Base-by-base conservation (phyloP, 92 coral and sea anemone genomes). In the Epizoanthus scotinus region DNA sequence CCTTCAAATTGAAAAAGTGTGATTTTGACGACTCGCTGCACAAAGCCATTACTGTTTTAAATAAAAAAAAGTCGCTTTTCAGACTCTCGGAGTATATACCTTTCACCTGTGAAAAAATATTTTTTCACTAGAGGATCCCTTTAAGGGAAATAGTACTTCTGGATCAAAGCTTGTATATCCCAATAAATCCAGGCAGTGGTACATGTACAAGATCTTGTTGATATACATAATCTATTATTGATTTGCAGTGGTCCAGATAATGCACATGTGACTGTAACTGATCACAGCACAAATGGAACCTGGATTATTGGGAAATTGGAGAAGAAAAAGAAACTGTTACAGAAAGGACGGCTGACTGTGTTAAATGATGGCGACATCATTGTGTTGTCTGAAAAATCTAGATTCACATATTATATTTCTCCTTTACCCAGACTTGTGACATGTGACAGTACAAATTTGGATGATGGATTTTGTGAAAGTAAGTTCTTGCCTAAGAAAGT, bases 251-350 rank as follows among this genome's bases (percentile, higher is more conserved):
- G 17, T 65, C 15, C 63, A 57, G 78, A n/a, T 47, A 21, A 4
- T 17, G 2, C 38, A n/a, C 28, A 9, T 20, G 84, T 85, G 38
- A 15, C 71, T 8, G 64, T 85, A 21, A 38, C 88, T 49, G 88
- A 85, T 58, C 82, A 58, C 78, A 85, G 88, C 66, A 42, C 88
- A 57, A 85, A 85, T 68, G 88, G 88, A 25, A 85, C 88, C 44
- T 85, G 84, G 84, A 68, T 85, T 26, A 20, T 59, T 19, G 64
- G 67, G 24, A 55, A 63, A 83, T 18, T 19, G 14, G 71, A 70
- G 2, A 69, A 55, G n/a, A 29, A 52, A 31, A 42, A 49, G 42
- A 4, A 25, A 20, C 70, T 19, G 47, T 70, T 85, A 22, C 70
- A 85, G 55, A 79, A 78, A 26, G 84, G 70, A 28, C 59, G 19